Evolutionary conservation across 1,140 invertebrate species (phyloP).

Genomic region (Leptonema lineaticorne): DNA sequence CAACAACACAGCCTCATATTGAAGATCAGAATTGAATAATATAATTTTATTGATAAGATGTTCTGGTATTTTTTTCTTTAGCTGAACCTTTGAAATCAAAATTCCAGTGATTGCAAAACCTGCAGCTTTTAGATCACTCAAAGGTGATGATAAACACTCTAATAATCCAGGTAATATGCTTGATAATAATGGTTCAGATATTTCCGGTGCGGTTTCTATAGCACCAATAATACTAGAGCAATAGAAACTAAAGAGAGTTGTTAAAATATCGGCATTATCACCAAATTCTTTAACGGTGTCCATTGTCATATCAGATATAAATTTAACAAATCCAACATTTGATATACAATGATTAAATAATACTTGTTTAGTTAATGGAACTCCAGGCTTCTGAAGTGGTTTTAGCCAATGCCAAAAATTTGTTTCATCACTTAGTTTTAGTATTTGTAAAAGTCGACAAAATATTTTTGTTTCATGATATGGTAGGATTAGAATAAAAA

Average conservation of each 20-base stretch:
- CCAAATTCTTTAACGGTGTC: conserved; percentile 66
- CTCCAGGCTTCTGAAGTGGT: conserved; percentile 70
- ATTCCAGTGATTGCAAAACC: conserved; percentile 73
- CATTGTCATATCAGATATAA: conserved; percentile 69
- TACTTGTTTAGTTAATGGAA: conserved; percentile 68
- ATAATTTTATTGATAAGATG: conserved; percentile 63
- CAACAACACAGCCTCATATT: conserved; percentile 60
- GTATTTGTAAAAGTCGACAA: conserved; percentile 75
- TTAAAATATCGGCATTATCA: conserved; percentile 60
- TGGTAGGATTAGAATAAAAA: conserved; percentile 80
- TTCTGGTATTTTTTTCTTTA: conserved; percentile 63
- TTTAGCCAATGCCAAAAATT: conserved; percentile 80
- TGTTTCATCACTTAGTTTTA: conserved; percentile 62
- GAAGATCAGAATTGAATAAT: conserved; percentile 56
- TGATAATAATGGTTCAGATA: conserved; percentile 70
- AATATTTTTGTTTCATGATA: conserved; percentile 92
- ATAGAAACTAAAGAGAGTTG: conserved; percentile 76
- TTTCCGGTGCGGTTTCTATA: conserved; percentile 56
- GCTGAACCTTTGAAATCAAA: conserved; percentile 63
- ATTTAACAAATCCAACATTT: conserved; percentile 70
- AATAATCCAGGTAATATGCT: conserved; percentile 69
- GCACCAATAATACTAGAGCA: conserved; percentile 70
- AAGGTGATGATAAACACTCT: conserved; percentile 65
- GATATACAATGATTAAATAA: conserved; percentile 71
- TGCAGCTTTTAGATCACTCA: conserved; percentile 70